Percentiles rank a stretch among this genome's conserved stretches.
These are phyloP conservation scores for Drosophila orosa DNA, from an alignment of 1,140 invertebrate species.

Conservation along the genomic window DNA sequence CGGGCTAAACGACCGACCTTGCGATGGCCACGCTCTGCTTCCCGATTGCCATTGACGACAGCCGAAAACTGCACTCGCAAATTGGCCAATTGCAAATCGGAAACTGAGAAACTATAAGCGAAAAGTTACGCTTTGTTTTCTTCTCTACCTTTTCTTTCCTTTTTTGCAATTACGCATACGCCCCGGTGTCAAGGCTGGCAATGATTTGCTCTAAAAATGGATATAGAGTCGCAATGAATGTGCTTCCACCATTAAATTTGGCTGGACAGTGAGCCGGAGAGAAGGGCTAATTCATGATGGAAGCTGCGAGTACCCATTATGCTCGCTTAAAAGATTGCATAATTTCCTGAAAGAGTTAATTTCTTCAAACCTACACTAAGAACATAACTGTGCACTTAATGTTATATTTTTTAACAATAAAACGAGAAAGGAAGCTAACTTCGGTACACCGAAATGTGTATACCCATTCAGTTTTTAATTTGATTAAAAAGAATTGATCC, in stretches of 20 bases:
- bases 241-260: constrained; percentile 9
- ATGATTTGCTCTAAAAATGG: constrained; percentile 44
- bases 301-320: not conserved
- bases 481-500: too few relatives aligned
- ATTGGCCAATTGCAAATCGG: constrained; percentile 16
- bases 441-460: too few relatives aligned
- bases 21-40: constrained; percentile 71
- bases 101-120: constrained; percentile 11
- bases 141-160: constrained; percentile 4
- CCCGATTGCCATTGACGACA: constrained; percentile 59
- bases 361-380: too few relatives aligned
- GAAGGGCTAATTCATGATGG: not conserved
- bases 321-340: not conserved
- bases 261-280: constrained; percentile 1
- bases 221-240: constrained; percentile 28
- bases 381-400: too few relatives aligned
- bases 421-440: too few relatives aligned
- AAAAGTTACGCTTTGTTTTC: constrained; percentile 26
- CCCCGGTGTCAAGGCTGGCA: constrained; percentile 59
- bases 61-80: constrained; percentile 28
- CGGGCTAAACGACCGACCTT: constrained; percentile 50
- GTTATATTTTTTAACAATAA: too few relatives aligned
- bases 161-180: constrained; percentile 58
- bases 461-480: too few relatives aligned
- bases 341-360: not conserved